A percentile compares a stretch with the other conserved stretches of the same genome.
Conservation (phyloP, 2,113 vertebrate genomes). For the Lipophrys pholis region DNA sequence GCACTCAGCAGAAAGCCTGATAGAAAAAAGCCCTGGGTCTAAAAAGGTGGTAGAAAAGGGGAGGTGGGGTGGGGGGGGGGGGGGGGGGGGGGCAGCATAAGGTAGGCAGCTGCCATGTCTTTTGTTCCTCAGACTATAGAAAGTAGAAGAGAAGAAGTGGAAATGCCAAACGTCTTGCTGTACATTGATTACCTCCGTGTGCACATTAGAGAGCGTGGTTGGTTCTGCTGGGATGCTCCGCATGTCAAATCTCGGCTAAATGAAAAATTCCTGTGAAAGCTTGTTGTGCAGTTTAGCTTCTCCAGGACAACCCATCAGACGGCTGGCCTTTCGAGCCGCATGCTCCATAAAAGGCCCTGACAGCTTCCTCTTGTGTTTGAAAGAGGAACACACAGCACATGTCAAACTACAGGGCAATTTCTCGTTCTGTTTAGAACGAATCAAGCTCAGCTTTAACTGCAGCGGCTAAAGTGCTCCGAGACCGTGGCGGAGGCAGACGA, state of each 20-base stretch:
- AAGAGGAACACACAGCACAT: slow-evolving; percentile 33
- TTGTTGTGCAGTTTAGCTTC: slow-evolving; percentile 38
- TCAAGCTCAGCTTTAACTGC: slow-evolving; percentile 26
- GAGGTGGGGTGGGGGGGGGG: too few relatives aligned
- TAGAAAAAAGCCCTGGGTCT: slow-evolving; percentile 19
- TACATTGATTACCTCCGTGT: slow-evolving; percentile 42
- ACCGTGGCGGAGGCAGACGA: slow-evolving; percentile 9
- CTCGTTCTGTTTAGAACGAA: slow-evolving; percentile 24
- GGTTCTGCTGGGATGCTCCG: slow-evolving; percentile 22
- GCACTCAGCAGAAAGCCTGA: slow-evolving; percentile 23
- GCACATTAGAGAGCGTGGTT: neutral
- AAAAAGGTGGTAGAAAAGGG: slow-evolving; percentile 8
- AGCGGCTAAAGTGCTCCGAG: slow-evolving; percentile 24
- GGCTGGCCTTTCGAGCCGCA: slow-evolving; percentile 39
- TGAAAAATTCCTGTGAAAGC: slow-evolving; percentile 26
- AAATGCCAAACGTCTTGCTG: slow-evolving; percentile 26
- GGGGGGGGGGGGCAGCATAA: neutral
- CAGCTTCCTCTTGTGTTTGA: slow-evolving; percentile 40
- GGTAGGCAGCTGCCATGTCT: slow-evolving; percentile 38
- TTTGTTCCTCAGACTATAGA: neutral
- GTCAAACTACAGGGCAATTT: slow-evolving; percentile 32
- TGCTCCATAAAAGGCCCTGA: slow-evolving; percentile 36
- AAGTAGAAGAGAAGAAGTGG: slow-evolving; percentile 15
- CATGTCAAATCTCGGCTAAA: slow-evolving; percentile 8
- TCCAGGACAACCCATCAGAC: slow-evolving; percentile 55